These are phyloP conservation scores for Drosophila trapezifrons DNA, from an alignment of 1,140 invertebrate genomes.

Conservation along the genomic window DNA sequence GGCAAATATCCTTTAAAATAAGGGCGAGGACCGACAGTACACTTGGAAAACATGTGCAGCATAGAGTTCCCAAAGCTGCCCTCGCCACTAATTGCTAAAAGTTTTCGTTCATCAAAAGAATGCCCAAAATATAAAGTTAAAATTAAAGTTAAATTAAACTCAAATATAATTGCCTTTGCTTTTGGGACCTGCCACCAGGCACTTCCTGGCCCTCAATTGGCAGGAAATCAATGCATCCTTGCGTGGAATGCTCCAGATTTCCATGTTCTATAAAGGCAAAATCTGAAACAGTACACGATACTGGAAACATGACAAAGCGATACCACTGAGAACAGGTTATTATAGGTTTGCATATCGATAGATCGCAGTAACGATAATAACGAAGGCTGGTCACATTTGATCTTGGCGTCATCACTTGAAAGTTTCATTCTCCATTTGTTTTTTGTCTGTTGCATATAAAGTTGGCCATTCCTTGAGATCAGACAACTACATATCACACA, in stretches of 20 bases:
- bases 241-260: background rate
- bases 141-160: background rate
- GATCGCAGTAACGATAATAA: too few species aligned
- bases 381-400: too few species aligned
- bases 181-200: background rate
- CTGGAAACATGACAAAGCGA: too few species aligned
- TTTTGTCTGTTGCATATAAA: too few species aligned
- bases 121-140: background rate
- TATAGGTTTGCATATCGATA: too few species aligned
- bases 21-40: background rate
- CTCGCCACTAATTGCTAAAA: constrained; percentile 4
- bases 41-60: background rate
- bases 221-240: background rate
- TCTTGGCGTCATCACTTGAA: too few species aligned
- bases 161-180: background rate
- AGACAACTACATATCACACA: background rate
- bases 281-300: too few species aligned
- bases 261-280: too few species aligned
- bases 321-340: too few species aligned
- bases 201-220: background rate
- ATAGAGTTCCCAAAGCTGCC: background rate
- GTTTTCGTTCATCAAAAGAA: background rate
- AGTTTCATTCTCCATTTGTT: too few species aligned
- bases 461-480: too few species aligned
- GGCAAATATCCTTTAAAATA: constrained; percentile 11